A percentile compares a stretch with the other conserved stretches of the same genome.
These are phyloP conservation scores for Hyposmocoma kahamanoa DNA, from an alignment of 1,140 invertebrate species.

Conservation along the genomic window DNA sequence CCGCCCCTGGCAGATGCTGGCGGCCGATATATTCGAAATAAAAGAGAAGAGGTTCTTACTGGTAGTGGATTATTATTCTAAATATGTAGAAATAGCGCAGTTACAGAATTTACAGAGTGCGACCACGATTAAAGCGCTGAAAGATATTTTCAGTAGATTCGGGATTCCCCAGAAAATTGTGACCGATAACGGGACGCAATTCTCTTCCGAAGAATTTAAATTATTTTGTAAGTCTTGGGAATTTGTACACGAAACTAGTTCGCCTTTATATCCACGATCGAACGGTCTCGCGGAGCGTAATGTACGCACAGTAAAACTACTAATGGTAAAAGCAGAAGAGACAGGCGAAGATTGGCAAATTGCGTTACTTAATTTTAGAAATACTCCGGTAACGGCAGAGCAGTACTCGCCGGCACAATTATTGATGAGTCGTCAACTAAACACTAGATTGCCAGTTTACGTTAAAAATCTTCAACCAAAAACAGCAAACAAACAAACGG, in stretches of 20 bases:
- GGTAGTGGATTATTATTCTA: slow-evolving; percentile 23
- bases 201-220: slow-evolving; percentile 26
- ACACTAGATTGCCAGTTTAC: slow-evolving; percentile 2
- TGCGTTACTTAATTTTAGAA: slow-evolving; percentile 6
- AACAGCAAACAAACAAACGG: not conserved
- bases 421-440: slow-evolving; percentile 3
- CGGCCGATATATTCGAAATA: slow-evolving; percentile 9
- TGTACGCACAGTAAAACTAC: slow-evolving; percentile 34
- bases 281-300: slow-evolving; percentile 44
- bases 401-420: slow-evolving; percentile 6
- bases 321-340: slow-evolving; percentile 24
- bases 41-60: slow-evolving; percentile 14
- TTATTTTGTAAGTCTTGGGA: slow-evolving; percentile 42
- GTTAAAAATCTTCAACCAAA: not conserved
- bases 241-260: slow-evolving; percentile 45
- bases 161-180: slow-evolving; percentile 43
- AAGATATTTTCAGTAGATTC: slow-evolving; percentile 11
- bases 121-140: not conserved
- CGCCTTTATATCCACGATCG: slow-evolving; percentile 42
- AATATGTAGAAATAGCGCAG: slow-evolving; percentile 11
- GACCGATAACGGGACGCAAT: slow-evolving; percentile 37
- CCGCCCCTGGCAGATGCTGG: not conserved
- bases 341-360: not conserved
- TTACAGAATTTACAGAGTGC: slow-evolving; percentile 5
- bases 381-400: slow-evolving; percentile 3